These are phyloP conservation scores for Caloenas nicobarica DNA, from an alignment of 2,113 vertebrate genomes.

Conservation along the genomic window DNA sequence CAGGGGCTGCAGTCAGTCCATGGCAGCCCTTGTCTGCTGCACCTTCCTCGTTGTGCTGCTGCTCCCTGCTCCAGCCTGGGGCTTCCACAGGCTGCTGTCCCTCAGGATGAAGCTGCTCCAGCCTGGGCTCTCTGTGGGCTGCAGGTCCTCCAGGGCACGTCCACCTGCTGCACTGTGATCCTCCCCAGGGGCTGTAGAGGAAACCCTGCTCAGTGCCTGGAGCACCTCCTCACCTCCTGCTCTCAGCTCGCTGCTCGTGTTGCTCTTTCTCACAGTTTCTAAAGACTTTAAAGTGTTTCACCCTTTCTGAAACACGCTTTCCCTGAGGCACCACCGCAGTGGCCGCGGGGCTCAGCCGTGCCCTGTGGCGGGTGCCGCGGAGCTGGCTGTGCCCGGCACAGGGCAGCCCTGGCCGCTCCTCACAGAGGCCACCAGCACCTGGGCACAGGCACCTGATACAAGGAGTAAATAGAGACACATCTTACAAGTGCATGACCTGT, in stretches of 20 bases:
- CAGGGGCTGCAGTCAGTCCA: no score
- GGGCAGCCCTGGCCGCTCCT: accelerated
- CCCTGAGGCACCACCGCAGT: accelerated
- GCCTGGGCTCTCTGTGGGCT: neutral
- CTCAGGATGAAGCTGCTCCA: neutral
- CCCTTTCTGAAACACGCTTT: accelerated
- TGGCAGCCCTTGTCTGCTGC: neutral
- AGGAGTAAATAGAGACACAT: neutral
- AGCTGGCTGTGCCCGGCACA: accelerated
- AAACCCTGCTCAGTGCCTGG: neutral
- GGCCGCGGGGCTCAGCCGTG: accelerated
- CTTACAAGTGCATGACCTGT: neutral
- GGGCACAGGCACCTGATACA: neutral
- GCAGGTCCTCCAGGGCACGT: neutral
- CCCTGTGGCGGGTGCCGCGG: accelerated
- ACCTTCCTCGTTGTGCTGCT: accelerated
- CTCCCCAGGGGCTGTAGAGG: neutral
- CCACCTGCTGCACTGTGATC: accelerated
- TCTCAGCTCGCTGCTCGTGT: neutral
- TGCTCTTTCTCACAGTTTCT: neutral
- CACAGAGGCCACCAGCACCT: neutral
- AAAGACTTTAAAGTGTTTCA: neutral
- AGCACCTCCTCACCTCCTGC: neutral
- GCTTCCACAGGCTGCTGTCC: accelerated
- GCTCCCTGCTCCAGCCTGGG: neutral